phyloP scores from a whole-genome alignment of 2,797 vertebrate genomes.

The Anas flavirostris region DNA sequence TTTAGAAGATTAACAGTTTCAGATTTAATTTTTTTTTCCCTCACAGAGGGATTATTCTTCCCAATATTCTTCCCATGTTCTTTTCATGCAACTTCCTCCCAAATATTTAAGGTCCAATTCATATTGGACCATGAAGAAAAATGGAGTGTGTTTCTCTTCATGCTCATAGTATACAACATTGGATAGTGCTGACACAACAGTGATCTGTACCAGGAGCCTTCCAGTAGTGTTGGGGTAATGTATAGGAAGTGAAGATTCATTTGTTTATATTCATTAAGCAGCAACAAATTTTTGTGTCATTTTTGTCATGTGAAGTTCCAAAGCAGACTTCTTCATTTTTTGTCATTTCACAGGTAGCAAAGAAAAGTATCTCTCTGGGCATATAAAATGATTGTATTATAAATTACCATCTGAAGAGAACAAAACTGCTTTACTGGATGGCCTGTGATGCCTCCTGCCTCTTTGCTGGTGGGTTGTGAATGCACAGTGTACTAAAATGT shows the following conservation, averaged over 20 bases:
- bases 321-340: background rate
- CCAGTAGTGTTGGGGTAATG: fast-evolving
- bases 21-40: background rate
- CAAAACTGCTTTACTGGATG: conserved; percentile 29
- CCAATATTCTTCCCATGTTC: background rate
- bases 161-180: background rate
- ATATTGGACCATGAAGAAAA: background rate
- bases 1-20: background rate
- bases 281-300: background rate
- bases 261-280: background rate
- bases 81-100: background rate
- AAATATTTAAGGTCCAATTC: background rate
- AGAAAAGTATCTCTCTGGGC: background rate
- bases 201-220: background rate
- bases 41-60: background rate
- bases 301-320: background rate
- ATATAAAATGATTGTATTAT: conserved; percentile 7
- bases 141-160: background rate
- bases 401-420: conserved; percentile 22
- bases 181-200: background rate
- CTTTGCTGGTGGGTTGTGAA: background rate
- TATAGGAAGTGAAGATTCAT: background rate
- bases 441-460: conserved; percentile 44
- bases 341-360: conserved; percentile 19
- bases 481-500: background rate